Base-by-base conservation (phyloP, 2,797 vertebrate species). In the Crax fasciolata region DNA sequence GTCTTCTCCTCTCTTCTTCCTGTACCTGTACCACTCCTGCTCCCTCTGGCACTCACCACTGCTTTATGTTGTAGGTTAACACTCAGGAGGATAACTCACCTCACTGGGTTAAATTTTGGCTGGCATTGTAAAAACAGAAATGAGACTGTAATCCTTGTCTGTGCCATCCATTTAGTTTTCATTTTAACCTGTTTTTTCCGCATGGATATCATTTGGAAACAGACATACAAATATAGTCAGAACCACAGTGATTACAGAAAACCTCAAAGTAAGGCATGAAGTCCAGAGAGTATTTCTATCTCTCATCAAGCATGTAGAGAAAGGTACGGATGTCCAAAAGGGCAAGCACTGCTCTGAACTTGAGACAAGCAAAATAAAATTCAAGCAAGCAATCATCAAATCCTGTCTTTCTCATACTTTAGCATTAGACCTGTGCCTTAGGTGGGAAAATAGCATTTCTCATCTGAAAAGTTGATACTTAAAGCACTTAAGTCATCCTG, bases 131-230 rank as follows among this genome's bases (percentile, higher is more conserved):
- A 86, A 91, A 88, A 18, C 80, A 90, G 73, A 80, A 94, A 25
- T 38, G n/a, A 32, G 46, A 80, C 95, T 87, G 81, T 92, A 91
- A 82, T 84, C 59, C 57, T 93, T 87, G 78, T 48, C 67, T 84
- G 23, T 71, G 13, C 59, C 43, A 67, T 84, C 61, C 90, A 44
- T 73, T 87, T 89, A 52, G 39, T 30, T 87, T 89, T 89, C 30
- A 32, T 95, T 82, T 95, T 93, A 96, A 94, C 65, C 61, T 52
- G 44, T 44, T 84, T 92, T 87, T 73, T 63, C 38, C 75, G 90
- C 73, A 91, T 5, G 30, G 27, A 73, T 8, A 41, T 44, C 9
- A 81, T 70, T 84, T 73, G 24, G 51, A 84, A 4, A 3, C 4
- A 66, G 55, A 85, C 55, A 72, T 30, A 78, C 86, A 90, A 90